phyloP scores from a whole-genome alignment of 2,797 vertebrate species.

The Sylvilagus floridanus region DNA sequence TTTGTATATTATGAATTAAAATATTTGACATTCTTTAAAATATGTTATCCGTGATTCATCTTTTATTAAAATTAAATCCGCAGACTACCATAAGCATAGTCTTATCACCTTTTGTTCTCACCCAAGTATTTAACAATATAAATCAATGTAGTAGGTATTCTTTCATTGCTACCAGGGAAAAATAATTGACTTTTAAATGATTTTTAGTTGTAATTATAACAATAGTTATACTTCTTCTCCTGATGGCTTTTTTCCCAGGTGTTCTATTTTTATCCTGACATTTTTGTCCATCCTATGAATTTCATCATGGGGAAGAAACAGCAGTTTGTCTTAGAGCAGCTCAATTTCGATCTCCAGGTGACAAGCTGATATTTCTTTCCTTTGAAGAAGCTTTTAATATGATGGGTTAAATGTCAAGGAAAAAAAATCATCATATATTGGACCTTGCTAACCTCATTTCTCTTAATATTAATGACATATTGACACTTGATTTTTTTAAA shows the following conservation, averaged over 20 bases:
- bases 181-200: constrained; percentile 83
- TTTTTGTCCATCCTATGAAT: constrained; percentile 89
- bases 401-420: constrained; percentile 90
- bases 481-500: constrained; percentile 83
- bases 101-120: constrained; percentile 70
- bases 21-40: constrained; percentile 77
- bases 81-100: constrained; percentile 29
- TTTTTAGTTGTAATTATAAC: constrained; percentile 84
- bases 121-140: constrained; percentile 77
- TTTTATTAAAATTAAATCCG: constrained; percentile 73
- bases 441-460: constrained; percentile 89
- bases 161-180: constrained; percentile 74
- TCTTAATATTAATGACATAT: constrained; percentile 90
- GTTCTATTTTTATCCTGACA: constrained; percentile 90
- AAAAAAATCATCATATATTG: constrained; percentile 88
- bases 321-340: constrained; percentile 89
- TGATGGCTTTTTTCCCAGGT: constrained; percentile 74
- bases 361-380: constrained; percentile 90
- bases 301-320: constrained; percentile 87
- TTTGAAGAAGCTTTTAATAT: constrained; percentile 90
- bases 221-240: constrained; percentile 81
- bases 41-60: constrained; percentile 69
- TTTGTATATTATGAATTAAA: constrained; percentile 76
- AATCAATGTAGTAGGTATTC: constrained; percentile 71
- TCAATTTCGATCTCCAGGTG: constrained; percentile 90